A percentile compares a stretch with the other conserved stretches of the same genome.
Conservation (phyloP, 2,113 vertebrate genomes). For the Grantiella picta region DNA sequence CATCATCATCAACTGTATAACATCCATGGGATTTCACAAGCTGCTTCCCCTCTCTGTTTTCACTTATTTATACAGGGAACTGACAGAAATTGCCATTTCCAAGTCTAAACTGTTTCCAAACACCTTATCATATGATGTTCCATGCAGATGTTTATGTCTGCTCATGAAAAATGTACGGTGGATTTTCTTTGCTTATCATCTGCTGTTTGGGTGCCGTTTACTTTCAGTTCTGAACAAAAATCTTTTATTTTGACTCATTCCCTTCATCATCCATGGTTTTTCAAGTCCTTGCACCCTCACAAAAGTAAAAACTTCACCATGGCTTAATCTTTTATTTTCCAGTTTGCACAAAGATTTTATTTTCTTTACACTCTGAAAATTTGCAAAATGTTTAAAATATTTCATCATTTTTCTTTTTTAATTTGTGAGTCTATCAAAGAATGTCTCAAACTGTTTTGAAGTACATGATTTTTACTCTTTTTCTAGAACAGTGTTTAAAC, state of each 20-base stretch:
- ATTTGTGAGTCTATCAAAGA: not conserved
- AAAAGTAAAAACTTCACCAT: not conserved
- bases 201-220: not conserved
- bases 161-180: not conserved
- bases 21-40: not conserved
- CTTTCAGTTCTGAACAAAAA: not conserved
- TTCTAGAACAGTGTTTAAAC: not conserved
- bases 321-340: not conserved
- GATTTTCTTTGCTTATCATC: not conserved
- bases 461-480: not conserved
- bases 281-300: not conserved
- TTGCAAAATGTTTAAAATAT: not conserved
- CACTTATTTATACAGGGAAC: not conserved
- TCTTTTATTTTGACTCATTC: not conserved
- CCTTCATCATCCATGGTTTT: not conserved
- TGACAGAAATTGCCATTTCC: not conserved
- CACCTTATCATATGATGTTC: not conserved
- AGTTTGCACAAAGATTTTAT: not conserved
- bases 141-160: not conserved
- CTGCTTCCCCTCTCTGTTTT: not conserved
- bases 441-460: not conserved
- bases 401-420: not conserved
- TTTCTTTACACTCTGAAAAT: not conserved
- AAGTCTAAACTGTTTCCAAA: not conserved
- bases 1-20: not conserved